Evolutionary conservation across 1,140 invertebrate genomes (phyloP), one percentile per base, ranked within the genome.

Genomic region (Metaphire vulgaris): DNA sequence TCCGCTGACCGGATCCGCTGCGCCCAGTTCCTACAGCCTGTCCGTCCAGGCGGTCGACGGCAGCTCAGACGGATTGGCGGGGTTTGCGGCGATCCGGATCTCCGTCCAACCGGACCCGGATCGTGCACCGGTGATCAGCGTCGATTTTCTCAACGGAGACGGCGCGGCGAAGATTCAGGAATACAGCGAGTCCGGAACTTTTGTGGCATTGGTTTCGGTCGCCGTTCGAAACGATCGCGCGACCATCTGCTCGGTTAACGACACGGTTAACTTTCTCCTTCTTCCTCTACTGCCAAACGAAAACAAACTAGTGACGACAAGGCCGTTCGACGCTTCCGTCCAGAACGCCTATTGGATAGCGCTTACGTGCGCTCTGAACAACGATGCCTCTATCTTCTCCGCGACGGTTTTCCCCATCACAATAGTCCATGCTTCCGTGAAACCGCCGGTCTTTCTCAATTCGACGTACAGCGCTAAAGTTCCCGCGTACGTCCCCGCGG

Each of bases 401-500:
- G 33, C 16, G 16, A 71, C 70, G 14, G 28, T 26, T 1, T 33
- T 72, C 1, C 56, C 26, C 0, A 33, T 76, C n/a, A n/a, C n/a
- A n/a, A n/a, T n/a, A n/a, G n/a, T n/a, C n/a, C n/a, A n/a, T n/a
- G n/a, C n/a, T n/a, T n/a, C n/a, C n/a, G 16, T 33, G 28, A 68
- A 70, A n/a, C 67, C 29, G 6, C 75, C 75, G 32, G 69, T 33
- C 12, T 76, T 76, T 41, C 29, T 33, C 14, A 33, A 70, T 33
- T n/a, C 12, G n/a, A 14, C 32, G 1, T 76, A 76, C 56, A 28
- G 30, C 14, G 68, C 32, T 1, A 79, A n/a, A 67, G 69, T 81
- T 2, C 15, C 33, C 12, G 80, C 80, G 68, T 77, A 79, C 16
- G 78, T 77, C 30, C 65, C 70, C 2, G 21, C 34, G 2, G 77